phyloP scores from a whole-genome alignment of 2,113 vertebrate species.

The Calidris pygmaea region DNA sequence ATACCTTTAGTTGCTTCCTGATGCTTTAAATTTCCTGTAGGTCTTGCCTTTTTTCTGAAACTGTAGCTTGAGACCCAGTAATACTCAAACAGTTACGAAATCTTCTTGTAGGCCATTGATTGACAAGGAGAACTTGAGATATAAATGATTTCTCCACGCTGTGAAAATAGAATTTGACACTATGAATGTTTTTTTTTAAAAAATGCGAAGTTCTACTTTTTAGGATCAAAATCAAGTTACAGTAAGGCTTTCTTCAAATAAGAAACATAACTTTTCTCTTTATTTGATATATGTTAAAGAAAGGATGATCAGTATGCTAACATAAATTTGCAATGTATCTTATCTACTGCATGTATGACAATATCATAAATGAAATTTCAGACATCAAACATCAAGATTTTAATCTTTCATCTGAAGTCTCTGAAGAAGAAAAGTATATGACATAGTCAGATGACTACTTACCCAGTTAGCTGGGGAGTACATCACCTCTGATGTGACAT shows the following conservation, averaged over 20 bases:
- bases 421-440: not conserved
- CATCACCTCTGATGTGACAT: not conserved
- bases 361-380: not conserved
- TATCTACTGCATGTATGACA: not conserved
- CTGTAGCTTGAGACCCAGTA: not conserved
- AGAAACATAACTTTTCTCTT: not conserved
- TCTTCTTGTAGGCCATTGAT: not conserved
- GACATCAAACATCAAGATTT: not conserved
- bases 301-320: not conserved
- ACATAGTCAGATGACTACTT: not conserved
- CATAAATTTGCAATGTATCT: not conserved
- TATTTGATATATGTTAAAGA: rapidly evolving
- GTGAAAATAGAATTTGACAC: not conserved
- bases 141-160: not conserved
- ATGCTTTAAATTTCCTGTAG: not conserved
- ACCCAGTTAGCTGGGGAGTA: not conserved
- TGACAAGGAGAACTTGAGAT: not conserved
- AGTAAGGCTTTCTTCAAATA: rapidly evolving
- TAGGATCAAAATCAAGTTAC: not conserved
- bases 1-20: not conserved
- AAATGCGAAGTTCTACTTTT: not conserved
- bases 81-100: not conserved
- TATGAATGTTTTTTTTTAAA: not conserved
- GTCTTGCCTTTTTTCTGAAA: not conserved
- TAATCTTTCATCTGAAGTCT: not conserved